Conservation (phyloP, 1,140 invertebrate genomes). For the Papilio helenus region DNA sequence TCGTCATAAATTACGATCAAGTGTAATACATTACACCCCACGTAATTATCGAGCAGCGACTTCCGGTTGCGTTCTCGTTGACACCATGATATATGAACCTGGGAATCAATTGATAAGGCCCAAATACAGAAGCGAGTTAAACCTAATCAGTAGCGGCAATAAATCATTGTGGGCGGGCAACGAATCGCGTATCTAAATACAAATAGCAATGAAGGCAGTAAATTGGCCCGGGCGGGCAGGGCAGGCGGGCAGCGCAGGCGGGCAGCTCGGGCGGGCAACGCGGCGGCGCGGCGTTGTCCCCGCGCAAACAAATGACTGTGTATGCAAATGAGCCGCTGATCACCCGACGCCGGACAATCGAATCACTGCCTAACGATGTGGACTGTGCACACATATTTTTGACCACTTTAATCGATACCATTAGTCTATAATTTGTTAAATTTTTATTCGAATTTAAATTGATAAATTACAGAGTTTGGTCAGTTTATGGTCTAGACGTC, state of each 20-base stretch:
- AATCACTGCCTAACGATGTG: constrained; percentile 63
- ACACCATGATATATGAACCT: constrained; percentile 23
- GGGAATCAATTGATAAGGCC: constrained; percentile 22
- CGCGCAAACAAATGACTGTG: constrained; percentile 65
- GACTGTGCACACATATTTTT: constrained; percentile 25
- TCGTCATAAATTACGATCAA: background rate
- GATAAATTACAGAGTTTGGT: background rate
- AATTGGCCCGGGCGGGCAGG: constrained; percentile 50
- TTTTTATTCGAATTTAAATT: background rate
- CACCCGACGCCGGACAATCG: constrained; percentile 62
- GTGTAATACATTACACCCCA: background rate
- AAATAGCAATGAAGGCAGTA: constrained; percentile 47
- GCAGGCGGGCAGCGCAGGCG: constrained; percentile 53
- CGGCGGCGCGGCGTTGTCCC: constrained; percentile 51
- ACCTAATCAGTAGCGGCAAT: constrained; percentile 17
- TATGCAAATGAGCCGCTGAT: constrained; percentile 70
- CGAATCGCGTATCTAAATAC: constrained; percentile 34
- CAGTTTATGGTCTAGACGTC: no score
- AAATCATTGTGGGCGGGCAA: constrained; percentile 27
- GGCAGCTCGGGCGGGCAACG: constrained; percentile 50
- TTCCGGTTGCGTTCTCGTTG: constrained; percentile 17
- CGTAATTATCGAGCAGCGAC: constrained; percentile 9
- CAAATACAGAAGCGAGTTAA: constrained; percentile 27
- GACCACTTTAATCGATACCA: constrained; percentile 5
- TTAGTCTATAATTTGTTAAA: background rate